Percentiles rank a stretch among this genome's conserved stretches.
These are phyloP conservation scores for Lydus trimaculatus DNA, from an alignment of 2,888 invertebrate genomes.

Conservation along the genomic window DNA sequence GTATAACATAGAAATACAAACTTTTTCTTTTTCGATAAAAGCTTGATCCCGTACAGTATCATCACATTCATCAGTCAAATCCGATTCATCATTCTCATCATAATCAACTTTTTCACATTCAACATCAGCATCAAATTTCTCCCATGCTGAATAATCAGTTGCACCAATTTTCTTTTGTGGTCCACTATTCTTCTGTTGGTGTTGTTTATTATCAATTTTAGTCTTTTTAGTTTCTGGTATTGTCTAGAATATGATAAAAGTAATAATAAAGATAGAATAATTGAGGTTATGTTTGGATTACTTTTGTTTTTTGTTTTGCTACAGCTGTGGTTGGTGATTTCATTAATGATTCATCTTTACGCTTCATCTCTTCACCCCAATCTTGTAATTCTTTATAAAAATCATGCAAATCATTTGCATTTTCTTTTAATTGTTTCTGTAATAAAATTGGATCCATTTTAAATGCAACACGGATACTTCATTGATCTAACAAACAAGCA, in stretches of 20 bases:
- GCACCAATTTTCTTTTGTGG: constrained; percentile 36
- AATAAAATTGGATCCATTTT: constrained; percentile 69
- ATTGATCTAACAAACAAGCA: neutral
- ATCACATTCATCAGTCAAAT: constrained; percentile 64
- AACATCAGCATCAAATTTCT: constrained; percentile 78
- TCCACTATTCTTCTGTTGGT: constrained; percentile 23
- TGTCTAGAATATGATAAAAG: neutral
- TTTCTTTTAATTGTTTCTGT: constrained; percentile 76
- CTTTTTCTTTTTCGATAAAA: constrained; percentile 74
- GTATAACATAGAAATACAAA: constrained; percentile 52
- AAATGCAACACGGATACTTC: neutral
- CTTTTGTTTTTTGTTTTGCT: neutral
- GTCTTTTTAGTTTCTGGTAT: neutral
- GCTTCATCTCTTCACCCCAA: constrained; percentile 78
- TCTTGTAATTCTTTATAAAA: constrained; percentile 75
- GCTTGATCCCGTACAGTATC: constrained; percentile 69
- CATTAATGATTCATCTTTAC: constrained; percentile 64
- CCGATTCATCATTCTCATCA: constrained; percentile 60
- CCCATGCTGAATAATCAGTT: constrained; percentile 77
- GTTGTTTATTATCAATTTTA: constrained; percentile 11
- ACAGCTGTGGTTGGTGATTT: neutral
- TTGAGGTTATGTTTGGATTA: constrained; percentile 22
- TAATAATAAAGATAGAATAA: neutral
- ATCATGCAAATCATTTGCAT: constrained; percentile 72
- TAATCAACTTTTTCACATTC: constrained; percentile 71